Percentiles rank a stretch among this genome's conserved stretches.
These are phyloP conservation scores for Tokudaia tokunoshimensis DNA, from an alignment of 2,797 vertebrate genomes.

Conservation along the genomic window DNA sequence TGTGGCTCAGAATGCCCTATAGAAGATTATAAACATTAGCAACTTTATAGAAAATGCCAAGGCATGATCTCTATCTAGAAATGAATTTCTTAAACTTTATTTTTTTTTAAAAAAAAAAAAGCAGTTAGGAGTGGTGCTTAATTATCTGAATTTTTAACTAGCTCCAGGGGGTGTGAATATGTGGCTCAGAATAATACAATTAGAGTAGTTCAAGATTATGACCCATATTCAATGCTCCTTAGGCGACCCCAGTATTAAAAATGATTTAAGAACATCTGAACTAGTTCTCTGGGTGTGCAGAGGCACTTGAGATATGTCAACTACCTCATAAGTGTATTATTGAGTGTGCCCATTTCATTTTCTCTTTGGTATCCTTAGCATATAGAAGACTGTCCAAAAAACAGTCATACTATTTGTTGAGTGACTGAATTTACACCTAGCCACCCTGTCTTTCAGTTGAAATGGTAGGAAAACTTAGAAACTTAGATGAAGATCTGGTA, in stretches of 20 bases:
- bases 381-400: background rate
- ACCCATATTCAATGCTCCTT: background rate
- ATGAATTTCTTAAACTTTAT: background rate
- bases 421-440: background rate
- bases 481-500: background rate
- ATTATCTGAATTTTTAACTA: background rate
- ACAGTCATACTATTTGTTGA: background rate
- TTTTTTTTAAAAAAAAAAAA: background rate
- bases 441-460: background rate
- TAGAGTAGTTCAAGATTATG: background rate
- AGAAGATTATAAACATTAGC: background rate
- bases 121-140: background rate
- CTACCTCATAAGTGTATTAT: background rate
- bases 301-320: background rate
- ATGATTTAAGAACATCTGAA: background rate
- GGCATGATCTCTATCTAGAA: too few relatives aligned
- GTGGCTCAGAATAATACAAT: background rate
- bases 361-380: background rate
- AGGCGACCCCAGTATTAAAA: background rate
- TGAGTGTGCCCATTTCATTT: background rate
- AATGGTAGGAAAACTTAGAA: background rate
- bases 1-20: too few relatives aligned
- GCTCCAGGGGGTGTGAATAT: too few relatives aligned
- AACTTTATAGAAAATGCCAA: background rate
- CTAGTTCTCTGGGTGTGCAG: background rate